These are phyloP conservation scores for Porites divaricata DNA, from an alignment of 92 coral and sea anemone genomes.

Conservation along the genomic window DNA sequence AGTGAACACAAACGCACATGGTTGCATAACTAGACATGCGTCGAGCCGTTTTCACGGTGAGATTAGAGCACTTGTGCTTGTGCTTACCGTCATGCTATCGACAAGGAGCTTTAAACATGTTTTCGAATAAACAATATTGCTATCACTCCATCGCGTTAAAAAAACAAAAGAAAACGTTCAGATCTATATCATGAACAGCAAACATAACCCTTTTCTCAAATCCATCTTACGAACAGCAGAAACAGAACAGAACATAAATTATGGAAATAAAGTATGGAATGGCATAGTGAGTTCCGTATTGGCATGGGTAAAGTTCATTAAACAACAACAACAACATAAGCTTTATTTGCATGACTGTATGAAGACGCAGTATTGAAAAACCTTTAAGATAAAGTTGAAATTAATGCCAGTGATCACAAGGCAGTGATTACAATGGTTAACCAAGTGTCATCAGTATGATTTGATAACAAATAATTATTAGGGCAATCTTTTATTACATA, in stretches of 20 bases:
- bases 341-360: too few species aligned
- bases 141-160: neutral
- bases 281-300: too few species aligned
- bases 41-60: slow-evolving; percentile 5
- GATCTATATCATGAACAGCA: neutral
- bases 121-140: slow-evolving; percentile 6
- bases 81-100: neutral
- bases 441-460: too few species aligned
- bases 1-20: slow-evolving; percentile 5
- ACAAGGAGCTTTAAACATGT: slow-evolving; percentile 1
- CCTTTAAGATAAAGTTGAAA: too few species aligned
- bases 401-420: too few species aligned
- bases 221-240: slow-evolving; percentile 8
- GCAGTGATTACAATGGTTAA: too few species aligned
- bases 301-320: too few species aligned
- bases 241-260: neutral
- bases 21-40: neutral
- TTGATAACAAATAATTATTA: too few species aligned
- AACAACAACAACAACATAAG: too few species aligned
- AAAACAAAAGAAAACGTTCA: neutral
- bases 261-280: too few species aligned
- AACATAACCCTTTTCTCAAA: neutral
- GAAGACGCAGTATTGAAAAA: too few species aligned
- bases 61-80: neutral
- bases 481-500: too few species aligned